Evolutionary conservation across 1,140 invertebrate genomes (phyloP).

Genomic region (Lerema accius): DNA sequence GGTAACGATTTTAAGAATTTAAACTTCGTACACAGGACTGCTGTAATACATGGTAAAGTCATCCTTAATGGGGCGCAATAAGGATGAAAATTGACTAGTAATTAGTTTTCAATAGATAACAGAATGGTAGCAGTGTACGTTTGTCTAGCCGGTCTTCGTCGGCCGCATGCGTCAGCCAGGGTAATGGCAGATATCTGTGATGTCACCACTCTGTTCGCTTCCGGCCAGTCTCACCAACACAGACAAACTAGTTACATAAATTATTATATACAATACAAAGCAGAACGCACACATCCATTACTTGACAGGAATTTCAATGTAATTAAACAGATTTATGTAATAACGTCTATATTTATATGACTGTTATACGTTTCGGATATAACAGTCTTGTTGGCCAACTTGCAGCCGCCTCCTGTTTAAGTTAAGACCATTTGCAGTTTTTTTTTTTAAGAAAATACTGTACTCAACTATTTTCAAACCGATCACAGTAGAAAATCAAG

Average conservation of each 20-base stretch:
- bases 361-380: no score
- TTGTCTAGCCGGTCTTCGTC: conserved; percentile 35
- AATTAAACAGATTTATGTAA: background rate
- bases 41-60: background rate
- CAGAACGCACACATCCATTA: conserved; percentile 9
- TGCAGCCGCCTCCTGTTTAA: no score
- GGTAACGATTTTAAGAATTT: background rate
- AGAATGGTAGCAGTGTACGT: conserved; percentile 5
- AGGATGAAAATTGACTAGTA: conserved; percentile 29
- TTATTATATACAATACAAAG: no score
- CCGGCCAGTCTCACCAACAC: conserved; percentile 47
- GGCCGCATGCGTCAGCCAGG: conserved; percentile 50
- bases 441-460: no score
- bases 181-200: conserved; percentile 54
- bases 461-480: no score
- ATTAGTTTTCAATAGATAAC: conserved; percentile 20
- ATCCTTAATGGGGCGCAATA: conserved; percentile 11
- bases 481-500: no score
- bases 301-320: background rate
- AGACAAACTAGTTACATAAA: conserved; percentile 15
- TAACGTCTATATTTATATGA: no score
- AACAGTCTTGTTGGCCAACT: no score
- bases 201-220: conserved; percentile 49
- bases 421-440: no score
- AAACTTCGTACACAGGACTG: background rate